A percentile compares a stretch with the other conserved stretches of the same genome.
Conservation (phyloP, 64 coral and sea anemone genomes). For the Acropora tenuis region DNA sequence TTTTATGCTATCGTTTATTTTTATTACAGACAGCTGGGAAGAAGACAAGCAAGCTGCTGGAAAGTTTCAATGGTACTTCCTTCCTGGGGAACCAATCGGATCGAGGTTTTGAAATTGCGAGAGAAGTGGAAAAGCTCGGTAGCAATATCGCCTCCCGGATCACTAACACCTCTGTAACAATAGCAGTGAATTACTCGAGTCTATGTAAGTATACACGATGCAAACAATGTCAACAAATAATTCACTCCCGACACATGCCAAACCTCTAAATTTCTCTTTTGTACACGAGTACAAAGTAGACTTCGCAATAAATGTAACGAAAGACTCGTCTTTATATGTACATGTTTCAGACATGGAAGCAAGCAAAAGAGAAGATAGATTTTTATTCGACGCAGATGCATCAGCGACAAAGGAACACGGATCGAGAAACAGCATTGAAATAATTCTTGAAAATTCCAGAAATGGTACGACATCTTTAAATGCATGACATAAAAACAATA, state of each 20-base stretch:
- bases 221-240: too few relatives aligned
- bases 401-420: background rate
- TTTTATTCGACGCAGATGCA: background rate
- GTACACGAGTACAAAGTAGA: too few relatives aligned
- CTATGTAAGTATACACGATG: constrained; percentile 14
- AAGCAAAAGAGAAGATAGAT: background rate
- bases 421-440: background rate
- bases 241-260: too few relatives aligned
- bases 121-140: constrained; percentile 62
- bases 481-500: background rate
- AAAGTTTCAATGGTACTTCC: background rate
- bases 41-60: constrained; percentile 44
- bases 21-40: constrained; percentile 27
- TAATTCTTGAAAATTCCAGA: background rate
- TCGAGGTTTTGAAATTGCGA: constrained; percentile 23
- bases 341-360: constrained; percentile 36
- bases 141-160: constrained; percentile 41
- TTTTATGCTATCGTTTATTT: background rate
- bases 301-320: background rate
- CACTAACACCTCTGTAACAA: background rate
- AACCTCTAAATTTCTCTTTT: too few relatives aligned
- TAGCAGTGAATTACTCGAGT: constrained; percentile 54
- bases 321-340: background rate
- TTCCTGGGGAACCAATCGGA: background rate
- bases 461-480: background rate